Conservation (phyloP, 1,140 invertebrate genomes). For the Drosophila pectinifera region DNA sequence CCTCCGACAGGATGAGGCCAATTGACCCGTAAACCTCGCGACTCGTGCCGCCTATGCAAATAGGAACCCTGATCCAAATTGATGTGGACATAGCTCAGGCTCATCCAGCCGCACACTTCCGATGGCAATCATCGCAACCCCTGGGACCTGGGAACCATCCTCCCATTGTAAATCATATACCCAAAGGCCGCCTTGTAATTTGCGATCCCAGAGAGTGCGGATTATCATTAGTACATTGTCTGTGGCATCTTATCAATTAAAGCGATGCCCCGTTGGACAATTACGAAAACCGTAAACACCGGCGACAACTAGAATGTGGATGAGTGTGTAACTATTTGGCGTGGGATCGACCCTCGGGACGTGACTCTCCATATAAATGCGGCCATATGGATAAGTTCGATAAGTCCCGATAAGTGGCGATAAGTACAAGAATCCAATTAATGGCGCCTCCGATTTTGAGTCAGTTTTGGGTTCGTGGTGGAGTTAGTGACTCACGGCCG, state of each 20-base stretch:
- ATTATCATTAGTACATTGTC: constrained; percentile 46
- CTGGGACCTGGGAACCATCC: constrained; percentile 19
- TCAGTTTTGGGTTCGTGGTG: not conserved
- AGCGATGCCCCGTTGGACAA: constrained; percentile 33
- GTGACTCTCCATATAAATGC: constrained; percentile 27
- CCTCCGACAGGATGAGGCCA: constrained; percentile 36
- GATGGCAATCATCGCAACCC: constrained; percentile 37
- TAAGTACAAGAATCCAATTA: constrained; percentile 34
- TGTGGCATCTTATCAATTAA: constrained; percentile 42
- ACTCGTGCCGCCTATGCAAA: constrained; percentile 24
- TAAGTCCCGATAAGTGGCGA: constrained; percentile 22
- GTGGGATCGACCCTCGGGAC: constrained; percentile 15
- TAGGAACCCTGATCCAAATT: constrained; percentile 17
- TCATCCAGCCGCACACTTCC: constrained; percentile 19
- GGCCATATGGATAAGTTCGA: constrained; percentile 10
- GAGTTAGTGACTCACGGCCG: constrained; percentile 8
- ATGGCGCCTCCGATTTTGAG: constrained; percentile 19
- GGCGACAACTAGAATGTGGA: constrained; percentile 37
- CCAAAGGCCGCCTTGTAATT: constrained; percentile 28
- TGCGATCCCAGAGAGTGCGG: constrained; percentile 15
- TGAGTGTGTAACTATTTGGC: constrained; percentile 27
- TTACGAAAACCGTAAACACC: constrained; percentile 30
- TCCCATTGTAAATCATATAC: constrained; percentile 33
- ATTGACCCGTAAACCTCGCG: constrained; percentile 14
- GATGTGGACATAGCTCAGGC: constrained; percentile 16